Base-by-base conservation (phyloP, 2,113 vertebrate genomes). In the Pituophis catenifer region DNA sequence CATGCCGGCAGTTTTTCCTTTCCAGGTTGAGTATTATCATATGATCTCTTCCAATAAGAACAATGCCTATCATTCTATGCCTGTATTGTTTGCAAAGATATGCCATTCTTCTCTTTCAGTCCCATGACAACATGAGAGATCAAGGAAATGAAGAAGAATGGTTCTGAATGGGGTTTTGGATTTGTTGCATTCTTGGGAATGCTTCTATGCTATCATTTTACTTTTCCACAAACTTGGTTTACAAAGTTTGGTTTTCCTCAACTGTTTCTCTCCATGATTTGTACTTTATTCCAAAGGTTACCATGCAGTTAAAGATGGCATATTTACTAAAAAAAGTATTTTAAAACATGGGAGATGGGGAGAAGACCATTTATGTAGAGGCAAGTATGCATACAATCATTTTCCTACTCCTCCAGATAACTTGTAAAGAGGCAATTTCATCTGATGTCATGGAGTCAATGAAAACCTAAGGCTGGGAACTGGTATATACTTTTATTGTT, bases 1-100 rank as follows among this genome's bases (percentile, higher is more conserved):
- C 93, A 53, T 38, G 91, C 92, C 0, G 0, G 92, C 92, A 94
- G 9, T 55, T 91, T 96, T 95, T 91, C 94, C 92, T 89, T 93
- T 96, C 92, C 86, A 94, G 93, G 92, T 97, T 97, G 93, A 86
- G n/a, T 90, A 65, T 93, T 94, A 57, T 94, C 95, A 91, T 93
- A 94, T 96, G 96, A 95, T 94, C 93, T 11, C 81, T 86, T 48
- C 93, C 90, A 88, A 24, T 38, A 89, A 94, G 89, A 95, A 38
- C 92, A 92, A 91, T 89, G 53, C 88, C 12, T 92, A n/a, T 91
- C 94, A 65, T 94, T 92, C 55, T 94, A 93, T 95, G 85, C 62
- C 92, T 95, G 93, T 85, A 88, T 29, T 86, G 12, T 3, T 88
- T 94, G 93, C 81, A 59, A 93, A 94, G 94, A 91, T 96, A 75